phyloP scores from a whole-genome alignment of 2,797 vertebrate species.

The Sternarchorhynchus goeldii region DNA sequence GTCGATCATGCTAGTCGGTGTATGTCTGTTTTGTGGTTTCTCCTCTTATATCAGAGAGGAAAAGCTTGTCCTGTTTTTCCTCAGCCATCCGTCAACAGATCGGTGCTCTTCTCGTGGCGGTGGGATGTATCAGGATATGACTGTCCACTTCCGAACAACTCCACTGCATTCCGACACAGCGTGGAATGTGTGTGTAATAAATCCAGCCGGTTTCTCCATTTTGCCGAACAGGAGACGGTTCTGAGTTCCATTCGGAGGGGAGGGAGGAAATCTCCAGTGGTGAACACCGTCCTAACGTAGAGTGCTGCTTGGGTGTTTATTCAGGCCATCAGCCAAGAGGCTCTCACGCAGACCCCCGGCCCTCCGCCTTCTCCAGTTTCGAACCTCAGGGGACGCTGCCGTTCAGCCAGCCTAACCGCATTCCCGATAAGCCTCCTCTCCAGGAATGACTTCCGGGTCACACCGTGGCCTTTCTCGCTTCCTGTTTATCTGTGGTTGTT shows the following conservation, averaged over 20 bases:
- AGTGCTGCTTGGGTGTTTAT: conserved; percentile 52
- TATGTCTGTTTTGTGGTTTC: neutral
- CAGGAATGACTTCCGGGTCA: conserved; percentile 81
- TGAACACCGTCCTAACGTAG: conserved; percentile 50
- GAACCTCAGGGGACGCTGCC: conserved; percentile 58
- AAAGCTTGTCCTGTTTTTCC: neutral
- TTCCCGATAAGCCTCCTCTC: conserved; percentile 71
- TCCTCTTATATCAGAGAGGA: neutral
- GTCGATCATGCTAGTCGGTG: neutral
- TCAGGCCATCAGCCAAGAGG: conserved; percentile 54
- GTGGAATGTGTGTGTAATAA: neutral
- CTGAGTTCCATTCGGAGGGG: conserved; percentile 10
- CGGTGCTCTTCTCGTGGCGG: too few relatives aligned
- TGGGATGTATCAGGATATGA: neutral
- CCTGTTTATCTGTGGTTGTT: conserved; percentile 3
- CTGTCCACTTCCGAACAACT: neutral
- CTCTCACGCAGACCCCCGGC: conserved; percentile 29
- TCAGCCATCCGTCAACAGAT: neutral
- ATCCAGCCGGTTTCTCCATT: neutral
- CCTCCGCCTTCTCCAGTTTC: conserved; percentile 45
- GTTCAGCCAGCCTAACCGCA: conserved; percentile 65
- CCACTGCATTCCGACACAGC: neutral
- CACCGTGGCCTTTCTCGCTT: conserved; percentile 55
- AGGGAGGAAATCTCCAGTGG: conserved; percentile 19
- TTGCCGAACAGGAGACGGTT: neutral